These are phyloP conservation scores for Ctenopoma kingsleyae DNA, from an alignment of 2,797 vertebrate species.

Conservation along the genomic window DNA sequence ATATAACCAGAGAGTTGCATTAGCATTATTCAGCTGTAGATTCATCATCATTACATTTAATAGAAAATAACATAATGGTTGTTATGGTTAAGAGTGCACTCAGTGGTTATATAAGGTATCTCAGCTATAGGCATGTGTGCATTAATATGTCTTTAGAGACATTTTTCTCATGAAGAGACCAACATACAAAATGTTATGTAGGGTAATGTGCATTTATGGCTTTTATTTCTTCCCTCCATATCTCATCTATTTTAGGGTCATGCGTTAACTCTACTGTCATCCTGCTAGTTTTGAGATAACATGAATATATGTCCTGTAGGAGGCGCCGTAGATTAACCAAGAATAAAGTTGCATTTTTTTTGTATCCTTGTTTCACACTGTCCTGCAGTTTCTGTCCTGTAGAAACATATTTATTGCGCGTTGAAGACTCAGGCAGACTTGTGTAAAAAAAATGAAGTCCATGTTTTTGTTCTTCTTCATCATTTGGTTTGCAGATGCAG, in stretches of 20 bases:
- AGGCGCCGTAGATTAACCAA: constrained; percentile 73
- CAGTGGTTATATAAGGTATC: background rate
- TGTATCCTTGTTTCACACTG: constrained; percentile 51
- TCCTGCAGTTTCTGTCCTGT: constrained; percentile 64
- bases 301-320: constrained; percentile 67
- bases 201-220: too few species aligned
- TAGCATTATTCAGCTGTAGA: background rate
- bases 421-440: constrained; percentile 56
- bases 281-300: background rate
- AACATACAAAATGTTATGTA: background rate
- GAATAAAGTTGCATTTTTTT: constrained; percentile 29
- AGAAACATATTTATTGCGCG: constrained; percentile 64
- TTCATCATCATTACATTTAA: background rate
- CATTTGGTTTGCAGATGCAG: constrained; percentile 70
- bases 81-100: background rate
- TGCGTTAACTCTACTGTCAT: constrained; percentile 12
- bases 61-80: background rate
- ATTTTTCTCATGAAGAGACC: background rate
- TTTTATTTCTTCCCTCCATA: background rate
- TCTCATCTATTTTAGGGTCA: constrained; percentile 9
- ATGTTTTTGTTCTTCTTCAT: constrained; percentile 66
- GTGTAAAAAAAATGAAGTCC: constrained; percentile 79
- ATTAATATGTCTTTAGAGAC: background rate
- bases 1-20: background rate
- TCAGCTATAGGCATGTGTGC: background rate